These are phyloP conservation scores for Plagodis pulveraria DNA, from an alignment of 2,888 invertebrate species.

Conservation along the genomic window DNA sequence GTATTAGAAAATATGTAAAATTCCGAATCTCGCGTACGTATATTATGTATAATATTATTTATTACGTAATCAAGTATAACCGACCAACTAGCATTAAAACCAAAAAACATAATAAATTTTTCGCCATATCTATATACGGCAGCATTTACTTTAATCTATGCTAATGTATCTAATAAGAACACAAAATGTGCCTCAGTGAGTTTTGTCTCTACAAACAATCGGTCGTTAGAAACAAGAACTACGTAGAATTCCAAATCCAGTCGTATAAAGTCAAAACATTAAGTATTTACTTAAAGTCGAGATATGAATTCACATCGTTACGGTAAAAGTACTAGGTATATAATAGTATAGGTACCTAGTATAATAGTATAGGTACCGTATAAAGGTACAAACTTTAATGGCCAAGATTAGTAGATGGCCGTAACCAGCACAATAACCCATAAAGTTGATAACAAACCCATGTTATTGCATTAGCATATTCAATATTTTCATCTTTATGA, in stretches of 20 bases:
- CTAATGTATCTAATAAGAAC: slow-evolving; percentile 5
- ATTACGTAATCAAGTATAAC: no score
- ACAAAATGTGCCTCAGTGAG: slow-evolving; percentile 1
- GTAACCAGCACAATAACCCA: slow-evolving; percentile 17
- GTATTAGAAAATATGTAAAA: no score
- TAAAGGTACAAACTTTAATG: slow-evolving; percentile 1
- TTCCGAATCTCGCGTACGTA: no score
- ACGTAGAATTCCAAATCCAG: not conserved
- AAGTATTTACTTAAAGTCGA: not conserved
- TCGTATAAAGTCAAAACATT: slow-evolving; percentile 3
- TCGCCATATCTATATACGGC: no score
- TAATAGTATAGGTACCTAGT: no score
- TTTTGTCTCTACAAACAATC: slow-evolving; percentile 6
- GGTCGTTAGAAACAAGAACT: slow-evolving; percentile 3
- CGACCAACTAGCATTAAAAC: no score
- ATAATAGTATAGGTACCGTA: not conserved
- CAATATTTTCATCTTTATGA: not conserved
- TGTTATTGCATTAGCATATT: slow-evolving; percentile 16
- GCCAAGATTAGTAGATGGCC: slow-evolving; percentile 13
- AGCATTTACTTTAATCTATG: not conserved
- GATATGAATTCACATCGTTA: slow-evolving; percentile 8
- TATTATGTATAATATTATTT: no score
- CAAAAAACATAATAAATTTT: no score
- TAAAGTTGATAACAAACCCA: slow-evolving; percentile 9
- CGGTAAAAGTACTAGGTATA: not conserved